Conservation (phyloP, 2,797 vertebrate genomes). For the Octomys mimax region DNA sequence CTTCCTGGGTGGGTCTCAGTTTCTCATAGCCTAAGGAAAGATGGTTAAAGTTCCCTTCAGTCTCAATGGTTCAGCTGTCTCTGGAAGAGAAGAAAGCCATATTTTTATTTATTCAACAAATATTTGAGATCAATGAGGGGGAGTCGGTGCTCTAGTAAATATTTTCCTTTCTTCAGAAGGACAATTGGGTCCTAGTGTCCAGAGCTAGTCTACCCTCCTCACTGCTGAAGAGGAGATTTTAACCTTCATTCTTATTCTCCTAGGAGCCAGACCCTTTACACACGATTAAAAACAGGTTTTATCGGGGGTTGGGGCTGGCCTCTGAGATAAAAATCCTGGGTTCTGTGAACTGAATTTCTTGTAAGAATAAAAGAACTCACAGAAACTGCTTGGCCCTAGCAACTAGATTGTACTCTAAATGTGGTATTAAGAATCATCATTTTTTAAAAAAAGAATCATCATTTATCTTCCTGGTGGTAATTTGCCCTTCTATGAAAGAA, state of each 20-base stretch:
- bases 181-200: background rate
- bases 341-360: constrained; percentile 55
- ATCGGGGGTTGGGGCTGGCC: constrained; percentile 46
- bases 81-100: background rate
- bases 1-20: background rate
- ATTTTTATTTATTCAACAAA: background rate
- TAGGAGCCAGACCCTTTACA: constrained; percentile 56
- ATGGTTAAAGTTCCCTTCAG: background rate
- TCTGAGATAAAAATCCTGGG: constrained; percentile 70
- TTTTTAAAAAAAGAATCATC: constrained; percentile 8
- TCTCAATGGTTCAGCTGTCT: background rate
- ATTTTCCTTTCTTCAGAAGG: background rate
- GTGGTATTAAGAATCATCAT: constrained; percentile 32
- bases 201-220: background rate
- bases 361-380: constrained; percentile 37
- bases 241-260: constrained; percentile 50
- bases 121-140: background rate
- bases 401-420: constrained; percentile 11
- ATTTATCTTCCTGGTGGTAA: constrained; percentile 58
- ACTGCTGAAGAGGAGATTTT: constrained; percentile 46
- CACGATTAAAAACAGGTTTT: constrained; percentile 74
- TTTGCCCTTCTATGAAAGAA: constrained; percentile 72
- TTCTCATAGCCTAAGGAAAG: background rate
- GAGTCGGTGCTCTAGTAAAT: background rate
- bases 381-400: background rate